Evolutionary conservation across 2,797 vertebrate genomes (phyloP).

Genomic region (Crax fasciolata): DNA sequence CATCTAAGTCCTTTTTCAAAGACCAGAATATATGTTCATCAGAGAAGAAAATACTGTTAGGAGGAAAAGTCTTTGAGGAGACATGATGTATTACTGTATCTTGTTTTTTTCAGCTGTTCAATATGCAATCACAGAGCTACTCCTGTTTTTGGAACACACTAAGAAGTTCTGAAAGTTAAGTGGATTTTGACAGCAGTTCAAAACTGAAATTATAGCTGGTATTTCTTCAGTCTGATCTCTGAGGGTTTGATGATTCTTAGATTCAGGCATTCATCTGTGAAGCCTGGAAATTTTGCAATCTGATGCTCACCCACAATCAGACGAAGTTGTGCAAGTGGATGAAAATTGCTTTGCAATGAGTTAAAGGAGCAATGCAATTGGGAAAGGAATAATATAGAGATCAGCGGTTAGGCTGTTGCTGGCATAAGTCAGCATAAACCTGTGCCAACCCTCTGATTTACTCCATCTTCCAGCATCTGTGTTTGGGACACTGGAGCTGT

Average conservation of each 20-base stretch:
- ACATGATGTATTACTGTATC: not conserved
- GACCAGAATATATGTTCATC: not conserved
- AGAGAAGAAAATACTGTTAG: not conserved
- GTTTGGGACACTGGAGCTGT: accelerated
- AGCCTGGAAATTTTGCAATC: slow-evolving; percentile 2
- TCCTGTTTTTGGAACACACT: not conserved
- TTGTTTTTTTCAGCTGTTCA: not conserved
- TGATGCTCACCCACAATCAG: not conserved
- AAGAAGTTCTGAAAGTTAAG: not conserved
- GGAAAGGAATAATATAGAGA: not conserved
- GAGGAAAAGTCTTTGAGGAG: not conserved
- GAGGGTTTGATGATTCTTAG: not conserved
- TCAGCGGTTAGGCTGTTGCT: not conserved
- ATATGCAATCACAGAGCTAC: not conserved
- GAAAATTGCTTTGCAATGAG: not conserved
- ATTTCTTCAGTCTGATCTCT: slow-evolving; percentile 28
- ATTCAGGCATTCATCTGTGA: not conserved
- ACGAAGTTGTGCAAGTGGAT: not conserved
- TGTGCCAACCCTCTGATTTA: not conserved
- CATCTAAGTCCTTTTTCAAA: not conserved
- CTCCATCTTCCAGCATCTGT: not conserved
- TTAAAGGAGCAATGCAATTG: not conserved
- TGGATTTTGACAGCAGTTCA: not conserved
- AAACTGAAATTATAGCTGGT: not conserved
- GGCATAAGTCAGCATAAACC: not conserved